Evolutionary conservation across 2,797 vertebrate species (phyloP).

Genomic region (Lagocephalus sceleratus): DNA sequence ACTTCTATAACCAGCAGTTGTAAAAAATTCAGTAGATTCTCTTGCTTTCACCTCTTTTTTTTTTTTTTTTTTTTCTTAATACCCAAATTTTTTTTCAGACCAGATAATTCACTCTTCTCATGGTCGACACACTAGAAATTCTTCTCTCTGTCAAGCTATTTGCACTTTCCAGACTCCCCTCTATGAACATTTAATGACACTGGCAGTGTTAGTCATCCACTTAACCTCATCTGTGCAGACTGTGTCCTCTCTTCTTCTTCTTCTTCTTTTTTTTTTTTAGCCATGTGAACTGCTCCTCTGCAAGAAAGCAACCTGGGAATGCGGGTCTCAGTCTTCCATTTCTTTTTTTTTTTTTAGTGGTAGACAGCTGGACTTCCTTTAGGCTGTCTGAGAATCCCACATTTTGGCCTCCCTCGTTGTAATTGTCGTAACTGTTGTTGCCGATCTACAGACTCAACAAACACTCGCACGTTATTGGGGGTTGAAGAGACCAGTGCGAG

Average conservation of each 20-base stretch:
- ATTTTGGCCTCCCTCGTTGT: no score
- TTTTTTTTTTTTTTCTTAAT: no score
- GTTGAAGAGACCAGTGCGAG: not conserved
- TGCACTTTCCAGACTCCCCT: constrained; percentile 3
- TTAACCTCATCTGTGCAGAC: constrained; percentile 12
- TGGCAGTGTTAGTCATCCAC: not conserved
- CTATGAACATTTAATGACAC: constrained; percentile 19
- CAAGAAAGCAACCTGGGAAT: no score
- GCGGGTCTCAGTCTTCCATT: no score
- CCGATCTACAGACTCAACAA: no score
- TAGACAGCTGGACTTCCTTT: no score
- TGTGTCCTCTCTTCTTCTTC: not conserved
- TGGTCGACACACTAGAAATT: constrained; percentile 24
- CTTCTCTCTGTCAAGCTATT: constrained; percentile 14
- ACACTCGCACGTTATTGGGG: not conserved
- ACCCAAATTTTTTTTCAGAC: no score
- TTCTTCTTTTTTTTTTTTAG: not conserved
- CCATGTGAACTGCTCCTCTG: no score
- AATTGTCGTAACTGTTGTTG: no score
- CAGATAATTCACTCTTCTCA: constrained; percentile 9
- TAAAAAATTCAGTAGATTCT: constrained; percentile 29
- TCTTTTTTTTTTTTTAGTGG: no score
- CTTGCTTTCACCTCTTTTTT: no score
- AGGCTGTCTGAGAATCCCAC: no score
- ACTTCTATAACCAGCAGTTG: constrained; percentile 14